Evolutionary conservation across 2,113 vertebrate species (phyloP), one percentile per base, ranked within the genome.

Genomic region (Aptenodytes forsteri): DNA sequence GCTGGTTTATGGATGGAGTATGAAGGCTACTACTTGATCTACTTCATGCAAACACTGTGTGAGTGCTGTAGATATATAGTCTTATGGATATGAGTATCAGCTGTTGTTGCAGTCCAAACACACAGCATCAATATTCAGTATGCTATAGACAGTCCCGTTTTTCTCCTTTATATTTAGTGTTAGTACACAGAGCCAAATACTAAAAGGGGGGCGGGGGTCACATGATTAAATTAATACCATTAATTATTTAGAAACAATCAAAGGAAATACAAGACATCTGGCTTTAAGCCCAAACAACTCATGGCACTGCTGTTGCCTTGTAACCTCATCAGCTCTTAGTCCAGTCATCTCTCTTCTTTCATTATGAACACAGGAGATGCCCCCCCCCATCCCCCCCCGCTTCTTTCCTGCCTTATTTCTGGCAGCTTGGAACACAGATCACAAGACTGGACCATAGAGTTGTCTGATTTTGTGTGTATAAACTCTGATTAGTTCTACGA

Each of bases 221-320:
- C 91, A 92, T 95, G 96, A 94, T 97, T 92, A 95, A 96, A 97
- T 96, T 97, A 97, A 97, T 97, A 96, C 92, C 96, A 97, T 97
- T 95, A 97, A 96, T 97, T 97, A 97, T 97, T 97, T 96, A 96
- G 94, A 96, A 96, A 97, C 96, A 97, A 96, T 97, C 94, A 96
- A 95, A 97, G 97, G 96, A 97, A 97, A 96, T 96, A 97, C 89
- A 97, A 95, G 91, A 95, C 94, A 91, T 94, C 89, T 97, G 96
- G 96, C 96, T 95, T 95, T 83, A 89, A 93, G 95, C 95, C 94
- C 95, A 91, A 97, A 96, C 94, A 96, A 93, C 89, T 95, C 93
- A 95, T 82, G 91, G 95, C 94, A 89, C 80, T 94, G 91, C 95
- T 96, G 95, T 93, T 97, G 93, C 96, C 91, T 97, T 97, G 81